Evolutionary conservation across 2,888 invertebrate genomes (phyloP).

Genomic region (Chrysomela aeneicollis): DNA sequence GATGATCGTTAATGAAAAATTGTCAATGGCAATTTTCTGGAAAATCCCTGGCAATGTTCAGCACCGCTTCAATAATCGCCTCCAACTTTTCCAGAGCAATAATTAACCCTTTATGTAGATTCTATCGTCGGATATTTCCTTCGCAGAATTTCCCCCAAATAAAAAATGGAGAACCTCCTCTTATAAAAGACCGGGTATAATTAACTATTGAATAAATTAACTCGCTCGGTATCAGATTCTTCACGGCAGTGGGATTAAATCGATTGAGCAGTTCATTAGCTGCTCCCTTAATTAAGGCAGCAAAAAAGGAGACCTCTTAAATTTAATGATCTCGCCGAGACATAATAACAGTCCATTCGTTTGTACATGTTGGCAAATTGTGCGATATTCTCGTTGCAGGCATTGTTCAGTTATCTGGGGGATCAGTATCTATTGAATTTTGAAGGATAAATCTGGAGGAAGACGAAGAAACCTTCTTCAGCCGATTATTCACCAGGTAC

Average conservation of each 20-base stretch:
- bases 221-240: slow-evolving; percentile 57
- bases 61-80: background rate
- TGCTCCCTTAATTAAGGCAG: slow-evolving; percentile 56
- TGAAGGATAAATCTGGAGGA: no score
- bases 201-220: slow-evolving; percentile 60
- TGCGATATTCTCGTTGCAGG: slow-evolving; percentile 15
- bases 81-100: slow-evolving; percentile 11
- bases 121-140: slow-evolving; percentile 12
- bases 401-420: background rate
- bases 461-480: no score
- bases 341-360: slow-evolving; percentile 39
- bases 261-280: slow-evolving; percentile 60
- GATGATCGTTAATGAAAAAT: background rate
- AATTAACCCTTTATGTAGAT: slow-evolving; percentile 20
- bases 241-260: slow-evolving; percentile 58
- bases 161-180: slow-evolving; percentile 37
- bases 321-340: slow-evolving; percentile 47
- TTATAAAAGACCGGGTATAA: slow-evolving; percentile 51
- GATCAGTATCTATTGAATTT: no score
- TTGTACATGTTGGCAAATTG: slow-evolving; percentile 24
- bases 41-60: background rate
- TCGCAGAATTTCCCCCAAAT: slow-evolving; percentile 16
- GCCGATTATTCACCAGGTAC: no score
- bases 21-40: background rate
- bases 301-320: slow-evolving; percentile 50